These are phyloP conservation scores for Lasioglossum baleicum DNA, from an alignment of 1,140 invertebrate species.

Conservation along the genomic window DNA sequence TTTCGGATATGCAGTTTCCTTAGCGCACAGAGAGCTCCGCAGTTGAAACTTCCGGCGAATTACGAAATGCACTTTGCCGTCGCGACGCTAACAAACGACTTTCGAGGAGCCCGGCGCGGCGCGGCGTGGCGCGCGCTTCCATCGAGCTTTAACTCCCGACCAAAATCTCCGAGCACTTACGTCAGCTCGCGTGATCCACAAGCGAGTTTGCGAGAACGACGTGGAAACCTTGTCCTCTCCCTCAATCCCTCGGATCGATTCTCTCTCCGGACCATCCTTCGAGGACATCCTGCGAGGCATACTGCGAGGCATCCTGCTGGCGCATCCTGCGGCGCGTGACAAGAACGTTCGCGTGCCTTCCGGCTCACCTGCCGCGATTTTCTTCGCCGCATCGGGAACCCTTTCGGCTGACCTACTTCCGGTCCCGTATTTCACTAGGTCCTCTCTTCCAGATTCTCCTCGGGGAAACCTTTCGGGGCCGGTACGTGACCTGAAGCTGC, in stretches of 20 bases:
- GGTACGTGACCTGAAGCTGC: not conserved
- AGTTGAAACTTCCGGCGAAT: slow-evolving; percentile 27
- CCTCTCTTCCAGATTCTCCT: not conserved
- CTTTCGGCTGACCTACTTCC: slow-evolving; percentile 13
- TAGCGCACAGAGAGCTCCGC: not conserved
- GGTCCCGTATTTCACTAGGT: not conserved
- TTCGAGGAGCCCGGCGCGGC: not conserved
- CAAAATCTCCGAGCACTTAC: slow-evolving; percentile 14
- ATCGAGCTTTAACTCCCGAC: slow-evolving; percentile 8
- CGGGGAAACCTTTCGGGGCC: not conserved
- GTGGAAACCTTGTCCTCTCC: not conserved
- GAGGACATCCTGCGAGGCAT: not conserved
- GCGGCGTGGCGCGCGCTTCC: not conserved
- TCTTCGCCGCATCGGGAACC: not conserved
- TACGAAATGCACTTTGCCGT: slow-evolving; percentile 38
- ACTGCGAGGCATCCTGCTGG: too few species aligned
- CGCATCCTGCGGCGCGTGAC: too few species aligned
- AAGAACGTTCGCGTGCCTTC: not conserved
- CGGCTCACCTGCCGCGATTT: not conserved
- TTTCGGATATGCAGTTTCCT: too few species aligned
- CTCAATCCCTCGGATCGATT: slow-evolving; percentile 10
- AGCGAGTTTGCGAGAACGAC: not conserved
- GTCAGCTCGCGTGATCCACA: not conserved
- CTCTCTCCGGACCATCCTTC: not conserved
- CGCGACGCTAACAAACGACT: slow-evolving; percentile 32